Conservation (phyloP, 1,140 invertebrate genomes). For the Sarcophaga peregrina region DNA sequence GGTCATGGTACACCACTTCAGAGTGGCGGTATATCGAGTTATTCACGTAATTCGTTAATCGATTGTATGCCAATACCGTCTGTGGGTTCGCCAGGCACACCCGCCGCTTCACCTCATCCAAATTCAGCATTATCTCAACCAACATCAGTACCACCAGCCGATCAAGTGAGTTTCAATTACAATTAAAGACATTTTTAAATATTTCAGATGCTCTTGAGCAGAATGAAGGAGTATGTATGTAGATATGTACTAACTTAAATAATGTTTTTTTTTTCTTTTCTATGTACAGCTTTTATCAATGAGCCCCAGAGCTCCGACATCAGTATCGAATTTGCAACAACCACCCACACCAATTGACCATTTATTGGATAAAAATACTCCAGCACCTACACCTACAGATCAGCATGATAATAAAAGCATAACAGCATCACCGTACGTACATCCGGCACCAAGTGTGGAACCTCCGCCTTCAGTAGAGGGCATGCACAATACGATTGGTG, state of each 20-base stretch:
- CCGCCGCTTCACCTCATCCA: conserved; percentile 81
- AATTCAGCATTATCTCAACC: conserved; percentile 79
- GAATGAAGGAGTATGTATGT: no score
- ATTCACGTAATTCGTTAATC: conserved; percentile 73
- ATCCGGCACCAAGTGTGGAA: conserved; percentile 63
- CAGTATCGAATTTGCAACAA: conserved; percentile 64
- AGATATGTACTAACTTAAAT: neutral
- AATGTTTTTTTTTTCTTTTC: neutral
- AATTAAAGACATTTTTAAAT: neutral
- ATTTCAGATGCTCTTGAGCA: no score
- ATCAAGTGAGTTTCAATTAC: conserved; percentile 68
- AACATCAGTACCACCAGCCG: conserved; percentile 77
- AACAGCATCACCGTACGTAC: conserved; percentile 64
- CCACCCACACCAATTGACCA: conserved; percentile 64
- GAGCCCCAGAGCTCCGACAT: conserved; percentile 63
- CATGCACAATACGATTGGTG: conserved; percentile 46
- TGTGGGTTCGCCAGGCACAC: conserved; percentile 78
- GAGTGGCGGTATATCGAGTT: conserved; percentile 70
- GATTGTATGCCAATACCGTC: conserved; percentile 71
- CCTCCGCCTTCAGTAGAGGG: conserved; percentile 56
- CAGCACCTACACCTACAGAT: conserved; percentile 64
- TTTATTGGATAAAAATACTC: conserved; percentile 64
- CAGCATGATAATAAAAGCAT: conserved; percentile 65
- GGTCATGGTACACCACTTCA: conserved; percentile 54
- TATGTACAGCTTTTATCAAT: conserved; percentile 56